These are phyloP conservation scores for Apodemia hepburni DNA, from an alignment of 2,888 invertebrate species.

Conservation along the genomic window DNA sequence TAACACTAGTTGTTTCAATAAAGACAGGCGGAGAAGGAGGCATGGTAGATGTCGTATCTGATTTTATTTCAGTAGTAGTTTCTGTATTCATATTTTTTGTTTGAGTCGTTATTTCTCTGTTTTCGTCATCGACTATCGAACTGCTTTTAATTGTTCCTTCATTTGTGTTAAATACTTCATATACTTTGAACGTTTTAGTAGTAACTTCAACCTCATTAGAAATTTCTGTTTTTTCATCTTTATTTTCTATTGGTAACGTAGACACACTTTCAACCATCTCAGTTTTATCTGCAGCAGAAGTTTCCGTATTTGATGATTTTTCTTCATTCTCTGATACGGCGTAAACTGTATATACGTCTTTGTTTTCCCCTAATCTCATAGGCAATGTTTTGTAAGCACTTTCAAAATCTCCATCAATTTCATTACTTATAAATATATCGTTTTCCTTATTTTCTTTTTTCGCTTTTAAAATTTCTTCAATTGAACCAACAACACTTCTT, in stretches of 20 bases:
- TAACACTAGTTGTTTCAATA: constrained; percentile 39
- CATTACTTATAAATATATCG: constrained; percentile 68
- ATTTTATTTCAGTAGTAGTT: constrained; percentile 58
- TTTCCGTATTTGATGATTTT: constrained; percentile 36
- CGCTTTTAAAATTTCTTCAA: constrained; percentile 63
- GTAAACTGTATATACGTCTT: constrained; percentile 49
- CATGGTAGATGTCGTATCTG: constrained; percentile 59
- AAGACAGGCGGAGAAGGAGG: constrained; percentile 46
- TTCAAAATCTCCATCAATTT: constrained; percentile 63
- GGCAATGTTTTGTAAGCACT: constrained; percentile 44
- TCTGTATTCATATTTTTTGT: constrained; percentile 53
- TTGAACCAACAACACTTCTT: constrained; percentile 55
- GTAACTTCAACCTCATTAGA: constrained; percentile 52
- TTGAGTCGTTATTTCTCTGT: constrained; percentile 46
- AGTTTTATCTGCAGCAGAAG: constrained; percentile 39
- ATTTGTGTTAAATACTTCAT: constrained; percentile 61
- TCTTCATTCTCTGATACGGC: constrained; percentile 46
- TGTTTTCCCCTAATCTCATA: constrained; percentile 36
- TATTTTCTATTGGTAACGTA: constrained; percentile 53
- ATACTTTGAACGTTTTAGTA: constrained; percentile 58
- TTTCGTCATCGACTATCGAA: constrained; percentile 33
- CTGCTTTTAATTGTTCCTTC: constrained; percentile 39
- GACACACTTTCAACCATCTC: constrained; percentile 64
- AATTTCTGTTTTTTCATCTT: constrained; percentile 42
- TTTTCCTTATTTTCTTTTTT: constrained; percentile 55